phyloP scores from a whole-genome alignment of 2,113 vertebrate species.

The Amazona vittata region DNA sequence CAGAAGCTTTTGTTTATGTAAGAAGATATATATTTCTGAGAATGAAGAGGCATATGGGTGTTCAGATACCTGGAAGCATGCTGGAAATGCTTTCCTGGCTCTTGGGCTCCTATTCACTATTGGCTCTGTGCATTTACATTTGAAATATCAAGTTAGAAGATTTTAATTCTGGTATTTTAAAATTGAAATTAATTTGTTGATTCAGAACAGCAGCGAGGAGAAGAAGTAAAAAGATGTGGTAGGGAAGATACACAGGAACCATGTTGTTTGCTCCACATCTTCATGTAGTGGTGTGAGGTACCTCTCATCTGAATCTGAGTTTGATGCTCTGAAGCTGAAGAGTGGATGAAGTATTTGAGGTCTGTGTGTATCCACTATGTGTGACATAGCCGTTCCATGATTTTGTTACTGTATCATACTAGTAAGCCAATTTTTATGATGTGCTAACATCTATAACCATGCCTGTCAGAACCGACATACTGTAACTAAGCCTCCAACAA shows the following conservation, averaged over 20 bases:
- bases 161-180: background rate
- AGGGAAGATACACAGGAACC: background rate
- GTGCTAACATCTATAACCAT: background rate
- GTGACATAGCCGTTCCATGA: background rate
- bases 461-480: background rate
- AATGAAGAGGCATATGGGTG: background rate
- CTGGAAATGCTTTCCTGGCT: background rate
- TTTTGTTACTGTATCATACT: background rate
- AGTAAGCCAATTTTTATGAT: background rate
- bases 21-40: background rate
- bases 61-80: background rate
- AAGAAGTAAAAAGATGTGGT: background rate
- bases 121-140: background rate
- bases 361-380: background rate
- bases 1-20: background rate
- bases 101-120: background rate
- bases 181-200: background rate
- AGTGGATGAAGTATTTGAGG: background rate
- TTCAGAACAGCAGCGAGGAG: background rate
- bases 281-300: background rate
- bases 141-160: background rate
- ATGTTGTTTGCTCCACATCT: background rate
- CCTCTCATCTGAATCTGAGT: background rate
- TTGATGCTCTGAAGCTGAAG: background rate
- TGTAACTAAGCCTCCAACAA: background rate